Evolutionary conservation across 2,797 vertebrate genomes (phyloP).

Genomic region (Amniataba percoides): DNA sequence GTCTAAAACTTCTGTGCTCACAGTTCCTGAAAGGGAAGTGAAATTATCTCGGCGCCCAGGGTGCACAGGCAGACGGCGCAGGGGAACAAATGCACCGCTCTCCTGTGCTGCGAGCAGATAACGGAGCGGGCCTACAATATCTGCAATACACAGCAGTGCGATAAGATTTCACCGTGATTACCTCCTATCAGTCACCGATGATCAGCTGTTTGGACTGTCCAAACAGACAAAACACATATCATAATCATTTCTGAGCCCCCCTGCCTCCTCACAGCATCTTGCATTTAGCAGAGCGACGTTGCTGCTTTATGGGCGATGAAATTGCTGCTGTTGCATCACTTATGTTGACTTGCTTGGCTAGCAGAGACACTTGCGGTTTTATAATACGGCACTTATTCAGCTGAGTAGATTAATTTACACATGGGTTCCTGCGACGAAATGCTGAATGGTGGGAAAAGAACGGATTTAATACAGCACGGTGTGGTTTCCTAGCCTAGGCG

Average conservation of each 20-base stretch:
- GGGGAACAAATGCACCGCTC: conserved; percentile 53
- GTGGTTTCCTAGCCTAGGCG: conserved; percentile 37
- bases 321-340: conserved; percentile 67
- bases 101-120: conserved; percentile 69
- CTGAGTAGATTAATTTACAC: conserved; percentile 82
- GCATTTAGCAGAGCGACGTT: conserved; percentile 52
- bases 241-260: conserved; percentile 50
- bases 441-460: conserved; percentile 78
- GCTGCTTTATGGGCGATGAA: conserved; percentile 62
- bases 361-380: conserved; percentile 70
- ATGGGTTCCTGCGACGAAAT: conserved; percentile 72
- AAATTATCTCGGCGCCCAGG: conserved; percentile 73
- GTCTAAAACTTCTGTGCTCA: conserved; percentile 53
- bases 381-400: conserved; percentile 71
- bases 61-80: conserved; percentile 47
- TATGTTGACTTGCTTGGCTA: conserved; percentile 72
- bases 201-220: conserved; percentile 71
- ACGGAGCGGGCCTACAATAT: conserved; percentile 51
- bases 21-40: conserved; percentile 65
- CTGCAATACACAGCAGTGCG: conserved; percentile 52
- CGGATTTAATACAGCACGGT: conserved; percentile 47
- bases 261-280: conserved; percentile 40
- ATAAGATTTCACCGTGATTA: conserved; percentile 80
- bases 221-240: conserved; percentile 65
- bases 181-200: conserved; percentile 72